phyloP scores from a whole-genome alignment of 2,888 invertebrate genomes.

The Epiblema foenella region DNA sequence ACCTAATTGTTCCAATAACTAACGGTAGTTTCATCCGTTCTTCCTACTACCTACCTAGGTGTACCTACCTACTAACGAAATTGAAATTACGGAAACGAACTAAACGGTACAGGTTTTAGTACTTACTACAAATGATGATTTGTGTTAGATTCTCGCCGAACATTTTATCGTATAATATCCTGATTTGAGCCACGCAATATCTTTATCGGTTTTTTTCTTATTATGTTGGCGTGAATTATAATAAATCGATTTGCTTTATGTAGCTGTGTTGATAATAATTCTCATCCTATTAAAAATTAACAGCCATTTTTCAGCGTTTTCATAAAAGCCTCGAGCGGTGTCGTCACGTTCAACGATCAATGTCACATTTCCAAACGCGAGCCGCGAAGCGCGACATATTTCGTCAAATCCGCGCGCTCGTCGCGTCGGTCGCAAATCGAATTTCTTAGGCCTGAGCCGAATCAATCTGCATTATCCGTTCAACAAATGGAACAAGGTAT shows the following conservation, averaged over 20 bases:
- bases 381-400: constrained; percentile 37
- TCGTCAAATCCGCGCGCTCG: constrained; percentile 37
- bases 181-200: too few species aligned
- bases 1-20: neutral
- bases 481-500: constrained; percentile 30
- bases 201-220: neutral
- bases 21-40: neutral
- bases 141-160: neutral
- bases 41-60: too few species aligned
- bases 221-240: neutral
- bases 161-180: too few species aligned
- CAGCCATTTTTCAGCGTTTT: neutral
- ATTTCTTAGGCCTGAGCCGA: constrained; percentile 44
- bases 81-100: too few species aligned
- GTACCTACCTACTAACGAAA: too few species aligned
- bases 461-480: constrained; percentile 46
- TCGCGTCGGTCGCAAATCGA: constrained; percentile 39
- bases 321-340: neutral
- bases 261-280: too few species aligned
- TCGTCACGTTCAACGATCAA: neutral
- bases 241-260: neutral
- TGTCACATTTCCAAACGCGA: constrained; percentile 23
- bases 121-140: too few species aligned
- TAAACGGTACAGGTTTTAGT: neutral
- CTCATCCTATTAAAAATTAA: too few species aligned